A percentile compares a stretch with the other conserved stretches of the same genome.
Conservation (phyloP, 2,113 vertebrate genomes). For the Pyrgilauda ruficollis region DNA sequence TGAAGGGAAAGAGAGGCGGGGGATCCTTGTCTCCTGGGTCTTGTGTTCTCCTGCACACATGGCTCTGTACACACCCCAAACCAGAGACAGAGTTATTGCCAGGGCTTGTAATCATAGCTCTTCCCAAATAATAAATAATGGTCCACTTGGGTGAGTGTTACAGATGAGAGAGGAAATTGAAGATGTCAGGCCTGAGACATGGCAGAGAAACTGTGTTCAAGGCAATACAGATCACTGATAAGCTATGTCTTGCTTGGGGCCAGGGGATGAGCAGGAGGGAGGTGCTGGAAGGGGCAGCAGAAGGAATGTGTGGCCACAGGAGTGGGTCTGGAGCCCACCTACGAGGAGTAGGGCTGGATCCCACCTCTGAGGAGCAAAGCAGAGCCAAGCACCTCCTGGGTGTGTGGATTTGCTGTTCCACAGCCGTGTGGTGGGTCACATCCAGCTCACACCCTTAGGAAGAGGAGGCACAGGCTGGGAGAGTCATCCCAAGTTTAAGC, state of each 20-base stretch:
- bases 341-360: not conserved
- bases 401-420: not conserved
- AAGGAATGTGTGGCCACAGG: not conserved
- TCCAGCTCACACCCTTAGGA: not conserved
- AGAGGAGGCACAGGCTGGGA: not conserved
- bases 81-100: not conserved
- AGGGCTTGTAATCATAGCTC: not conserved
- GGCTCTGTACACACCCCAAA: not conserved
- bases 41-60: not conserved
- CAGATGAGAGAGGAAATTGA: not conserved
- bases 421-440: not conserved
- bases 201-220: not conserved
- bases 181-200: not conserved
- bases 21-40: not conserved
- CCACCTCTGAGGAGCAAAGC: not conserved
- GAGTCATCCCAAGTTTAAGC: not conserved
- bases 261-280: not conserved
- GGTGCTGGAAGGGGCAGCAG: not conserved
- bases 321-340: not conserved
- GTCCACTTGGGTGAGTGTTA: not conserved
- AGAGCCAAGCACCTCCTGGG: not conserved
- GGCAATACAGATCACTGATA: not conserved
- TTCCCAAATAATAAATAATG: not conserved
- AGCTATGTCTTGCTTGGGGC: not conserved
- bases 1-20: not conserved